These are phyloP conservation scores for Cliona cf. orientalis DNA, from an alignment of 37 sponge, comb jelly and placozoan genomes.

Conservation along the genomic window DNA sequence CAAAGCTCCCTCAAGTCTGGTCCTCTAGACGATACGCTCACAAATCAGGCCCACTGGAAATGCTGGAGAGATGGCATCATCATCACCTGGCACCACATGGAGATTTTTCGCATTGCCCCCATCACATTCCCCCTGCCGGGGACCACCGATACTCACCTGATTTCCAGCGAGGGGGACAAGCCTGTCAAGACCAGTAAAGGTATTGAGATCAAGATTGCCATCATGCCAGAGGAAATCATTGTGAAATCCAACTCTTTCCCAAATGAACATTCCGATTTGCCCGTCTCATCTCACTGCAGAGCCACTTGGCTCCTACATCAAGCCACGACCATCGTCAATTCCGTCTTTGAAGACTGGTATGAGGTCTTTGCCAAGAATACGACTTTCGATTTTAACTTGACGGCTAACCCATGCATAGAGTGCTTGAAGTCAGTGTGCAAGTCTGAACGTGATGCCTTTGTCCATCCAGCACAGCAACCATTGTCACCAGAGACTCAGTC, in stretches of 20 bases:
- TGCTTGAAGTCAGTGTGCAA: conserved; percentile 25
- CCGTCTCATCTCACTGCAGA: conserved; percentile 3
- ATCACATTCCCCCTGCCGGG: conserved; percentile 29
- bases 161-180: conserved; percentile 15
- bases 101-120: conserved; percentile 67
- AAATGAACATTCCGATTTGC: not conserved
- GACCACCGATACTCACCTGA: conserved; percentile 9
- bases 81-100: conserved; percentile 55
- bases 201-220: conserved; percentile 56
- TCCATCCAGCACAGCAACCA: not conserved
- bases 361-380: conserved; percentile 60
- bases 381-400: conserved; percentile 14
- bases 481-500: too few relatives aligned
- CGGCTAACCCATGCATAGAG: conserved; percentile 45
- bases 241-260: conserved; percentile 1
- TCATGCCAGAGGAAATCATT: conserved; percentile 35
- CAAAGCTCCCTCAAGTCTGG: conserved; percentile 2
- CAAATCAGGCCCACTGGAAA: conserved; percentile 64
- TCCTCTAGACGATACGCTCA: not conserved
- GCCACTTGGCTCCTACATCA: conserved; percentile 83
- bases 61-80: conserved; percentile 80
- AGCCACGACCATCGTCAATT: conserved; percentile 56
- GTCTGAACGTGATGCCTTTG: not conserved
- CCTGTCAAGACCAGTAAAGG: conserved; percentile 18
- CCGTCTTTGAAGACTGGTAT: conserved; percentile 93